Conservation (phyloP, 2,113 vertebrate genomes). For the Nestor notabilis region DNA sequence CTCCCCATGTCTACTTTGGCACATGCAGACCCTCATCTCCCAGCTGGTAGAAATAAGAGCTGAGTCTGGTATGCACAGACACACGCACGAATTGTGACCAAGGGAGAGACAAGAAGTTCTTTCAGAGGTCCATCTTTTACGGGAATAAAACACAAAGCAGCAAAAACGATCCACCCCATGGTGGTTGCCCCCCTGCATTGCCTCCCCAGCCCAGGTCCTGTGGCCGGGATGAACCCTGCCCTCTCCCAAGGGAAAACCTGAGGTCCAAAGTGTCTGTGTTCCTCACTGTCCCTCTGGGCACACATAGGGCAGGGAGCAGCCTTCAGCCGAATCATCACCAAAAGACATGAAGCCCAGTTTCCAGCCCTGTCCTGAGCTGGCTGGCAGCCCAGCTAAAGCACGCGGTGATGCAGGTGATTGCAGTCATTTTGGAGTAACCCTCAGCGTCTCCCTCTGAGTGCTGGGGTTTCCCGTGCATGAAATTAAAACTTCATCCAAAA, state of each 20-base stretch:
- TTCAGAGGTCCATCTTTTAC: background rate
- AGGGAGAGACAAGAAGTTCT: background rate
- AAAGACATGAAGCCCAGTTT: background rate
- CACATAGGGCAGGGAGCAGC: background rate
- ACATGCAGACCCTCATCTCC: background rate
- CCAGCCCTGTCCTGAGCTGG: background rate
- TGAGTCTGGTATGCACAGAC: background rate
- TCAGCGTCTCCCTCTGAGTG: background rate
- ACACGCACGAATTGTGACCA: background rate
- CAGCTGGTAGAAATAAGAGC: background rate
- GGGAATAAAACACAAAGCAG: background rate
- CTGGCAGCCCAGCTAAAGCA: background rate
- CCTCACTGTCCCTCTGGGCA: rapidly evolving
- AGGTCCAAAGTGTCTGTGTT: rapidly evolving
- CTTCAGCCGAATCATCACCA: rapidly evolving
- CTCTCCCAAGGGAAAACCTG: background rate
- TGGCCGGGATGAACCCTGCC: rapidly evolving
- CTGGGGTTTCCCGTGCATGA: rapidly evolving
- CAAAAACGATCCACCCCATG: background rate
- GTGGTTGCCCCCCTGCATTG: background rate
- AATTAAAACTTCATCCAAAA: background rate
- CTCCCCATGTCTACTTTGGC: background rate
- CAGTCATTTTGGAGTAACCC: background rate
- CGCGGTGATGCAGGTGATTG: rapidly evolving
- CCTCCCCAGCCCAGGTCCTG: background rate